Conservation (phyloP, 2,113 vertebrate species). For the Tachycineta bicolor region DNA sequence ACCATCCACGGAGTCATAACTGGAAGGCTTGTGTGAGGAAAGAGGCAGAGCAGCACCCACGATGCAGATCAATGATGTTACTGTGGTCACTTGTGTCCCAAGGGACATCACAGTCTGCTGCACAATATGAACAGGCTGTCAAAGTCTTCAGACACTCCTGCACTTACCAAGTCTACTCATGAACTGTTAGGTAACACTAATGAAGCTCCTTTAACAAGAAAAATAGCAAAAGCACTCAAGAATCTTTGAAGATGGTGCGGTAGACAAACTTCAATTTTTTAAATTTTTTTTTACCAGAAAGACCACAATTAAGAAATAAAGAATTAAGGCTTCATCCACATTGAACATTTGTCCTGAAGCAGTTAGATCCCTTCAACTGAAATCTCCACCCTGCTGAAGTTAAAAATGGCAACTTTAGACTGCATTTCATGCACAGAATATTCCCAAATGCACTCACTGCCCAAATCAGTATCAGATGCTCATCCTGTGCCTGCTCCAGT, state of each 20-base stretch:
- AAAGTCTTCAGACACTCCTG: background rate
- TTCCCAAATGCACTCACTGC: background rate
- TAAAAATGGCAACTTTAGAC: background rate
- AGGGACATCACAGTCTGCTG: background rate
- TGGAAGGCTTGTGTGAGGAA: slow-evolving; percentile 17
- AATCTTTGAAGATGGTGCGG: background rate
- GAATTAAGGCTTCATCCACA: background rate
- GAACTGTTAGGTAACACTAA: background rate
- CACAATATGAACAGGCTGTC: background rate
- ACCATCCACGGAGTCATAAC: background rate
- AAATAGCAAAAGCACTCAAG: background rate
- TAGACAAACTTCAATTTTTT: background rate
- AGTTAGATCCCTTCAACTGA: background rate
- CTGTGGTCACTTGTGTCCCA: slow-evolving; percentile 14
- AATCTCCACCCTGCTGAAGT: background rate
- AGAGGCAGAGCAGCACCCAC: slow-evolving; percentile 12
- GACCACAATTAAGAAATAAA: background rate
- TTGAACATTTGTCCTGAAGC: background rate
- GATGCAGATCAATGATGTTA: background rate
- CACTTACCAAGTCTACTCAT: background rate
- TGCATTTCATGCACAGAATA: background rate
- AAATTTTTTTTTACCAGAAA: background rate
- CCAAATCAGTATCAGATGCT: background rate
- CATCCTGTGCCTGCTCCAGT: background rate
- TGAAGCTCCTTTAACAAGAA: background rate